Conservation (phyloP, 2,888 invertebrate genomes). For the Hyposoter dolosus region DNA sequence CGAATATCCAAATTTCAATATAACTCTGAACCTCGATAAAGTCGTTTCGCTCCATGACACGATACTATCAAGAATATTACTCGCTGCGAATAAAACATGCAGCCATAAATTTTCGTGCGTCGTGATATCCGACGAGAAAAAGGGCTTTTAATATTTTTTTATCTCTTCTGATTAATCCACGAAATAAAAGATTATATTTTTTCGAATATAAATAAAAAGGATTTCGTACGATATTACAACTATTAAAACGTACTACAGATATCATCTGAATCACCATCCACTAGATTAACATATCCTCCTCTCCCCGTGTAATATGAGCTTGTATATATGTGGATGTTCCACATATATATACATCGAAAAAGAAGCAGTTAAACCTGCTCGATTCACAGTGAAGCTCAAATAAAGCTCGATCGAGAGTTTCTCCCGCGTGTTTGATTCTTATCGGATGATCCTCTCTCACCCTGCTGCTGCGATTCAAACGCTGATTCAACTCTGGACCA, state of each 20-base stretch:
- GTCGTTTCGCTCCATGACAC: neutral
- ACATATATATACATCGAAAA: neutral
- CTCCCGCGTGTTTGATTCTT: conserved; percentile 56
- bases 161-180: neutral
- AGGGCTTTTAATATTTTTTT: neutral
- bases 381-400: conserved; percentile 41
- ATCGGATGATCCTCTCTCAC: conserved; percentile 43
- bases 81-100: neutral
- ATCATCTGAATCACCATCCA: conserved; percentile 25
- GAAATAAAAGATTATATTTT: neutral
- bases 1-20: neutral
- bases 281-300: conserved; percentile 20
- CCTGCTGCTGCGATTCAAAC: conserved; percentile 16
- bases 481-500: conserved; percentile 31
- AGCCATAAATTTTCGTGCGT: neutral
- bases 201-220: neutral
- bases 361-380: conserved; percentile 26
- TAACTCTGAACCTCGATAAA: neutral
- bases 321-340: neutral
- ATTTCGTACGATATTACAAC: neutral
- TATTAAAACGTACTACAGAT: conserved; percentile 8
- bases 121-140: neutral
- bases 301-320: neutral
- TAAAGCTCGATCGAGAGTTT: conserved; percentile 43
- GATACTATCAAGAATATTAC: neutral